These are phyloP conservation scores for Arenaria interpres DNA, from an alignment of 2,113 vertebrate species.

Conservation along the genomic window DNA sequence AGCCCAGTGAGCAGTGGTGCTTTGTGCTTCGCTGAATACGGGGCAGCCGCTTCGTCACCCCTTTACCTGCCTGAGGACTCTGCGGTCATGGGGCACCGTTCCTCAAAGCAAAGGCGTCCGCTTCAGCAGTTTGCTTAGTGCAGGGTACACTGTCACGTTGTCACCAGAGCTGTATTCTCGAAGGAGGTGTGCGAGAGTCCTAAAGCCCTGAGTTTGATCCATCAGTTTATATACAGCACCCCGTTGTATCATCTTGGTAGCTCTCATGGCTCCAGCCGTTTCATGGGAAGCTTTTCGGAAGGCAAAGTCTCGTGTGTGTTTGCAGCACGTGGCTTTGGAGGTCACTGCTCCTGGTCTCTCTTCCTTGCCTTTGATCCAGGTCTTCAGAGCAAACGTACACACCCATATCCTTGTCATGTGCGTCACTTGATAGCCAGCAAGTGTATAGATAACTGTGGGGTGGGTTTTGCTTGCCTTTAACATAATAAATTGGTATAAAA, in stretches of 20 bases:
- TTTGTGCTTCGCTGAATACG: rapidly evolving
- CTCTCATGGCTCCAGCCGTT: background rate
- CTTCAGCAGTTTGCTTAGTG: background rate
- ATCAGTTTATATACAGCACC: background rate
- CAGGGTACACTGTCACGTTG: background rate
- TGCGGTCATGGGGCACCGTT: background rate
- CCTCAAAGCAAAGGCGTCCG: background rate
- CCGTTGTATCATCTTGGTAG: background rate
- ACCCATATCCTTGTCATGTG: background rate
- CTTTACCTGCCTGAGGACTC: background rate
- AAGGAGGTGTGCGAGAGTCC: background rate
- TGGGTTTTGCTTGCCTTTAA: background rate
- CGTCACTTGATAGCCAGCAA: background rate
- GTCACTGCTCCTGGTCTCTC: background rate
- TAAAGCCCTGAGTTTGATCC: background rate
- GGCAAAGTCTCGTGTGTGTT: background rate
- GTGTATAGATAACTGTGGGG: background rate
- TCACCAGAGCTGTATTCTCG: background rate
- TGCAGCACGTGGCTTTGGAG: background rate
- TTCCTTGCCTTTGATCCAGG: background rate
- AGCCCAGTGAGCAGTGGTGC: background rate
- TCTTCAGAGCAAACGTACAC: background rate
- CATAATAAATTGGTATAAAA: background rate
- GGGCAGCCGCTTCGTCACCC: rapidly evolving
- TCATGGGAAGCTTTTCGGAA: background rate